Conservation (phyloP, 1,140 invertebrate genomes). For the Sitobion miscanthi region DNA sequence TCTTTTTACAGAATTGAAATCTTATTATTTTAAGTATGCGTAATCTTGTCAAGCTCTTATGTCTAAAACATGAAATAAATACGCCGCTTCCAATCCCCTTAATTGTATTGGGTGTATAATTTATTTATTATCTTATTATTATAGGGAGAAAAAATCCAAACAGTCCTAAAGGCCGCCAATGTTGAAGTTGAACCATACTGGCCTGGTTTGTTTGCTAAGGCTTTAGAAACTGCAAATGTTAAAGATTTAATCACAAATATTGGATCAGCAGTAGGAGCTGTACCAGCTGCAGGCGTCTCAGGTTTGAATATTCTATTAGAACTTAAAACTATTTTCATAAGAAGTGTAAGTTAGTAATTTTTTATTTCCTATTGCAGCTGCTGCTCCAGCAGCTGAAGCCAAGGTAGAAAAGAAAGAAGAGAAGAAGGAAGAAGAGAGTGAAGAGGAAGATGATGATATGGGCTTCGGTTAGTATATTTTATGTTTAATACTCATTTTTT, state of each 20-base stretch:
- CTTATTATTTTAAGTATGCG: too few relatives aligned
- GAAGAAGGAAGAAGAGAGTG: conserved; percentile 77
- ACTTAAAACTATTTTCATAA: too few relatives aligned
- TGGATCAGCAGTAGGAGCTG: conserved; percentile 87
- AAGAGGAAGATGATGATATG: conserved; percentile 91
- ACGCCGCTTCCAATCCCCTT: neutral
- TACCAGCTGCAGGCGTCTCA: conserved; percentile 74
- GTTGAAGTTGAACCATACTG: conserved; percentile 98
- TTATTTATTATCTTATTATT: conserved; percentile 57
- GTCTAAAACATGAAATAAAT: too few relatives aligned
- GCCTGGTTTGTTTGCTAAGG: conserved; percentile 97
- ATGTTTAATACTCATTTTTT: too few relatives aligned
- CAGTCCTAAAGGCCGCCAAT: conserved; percentile 94
- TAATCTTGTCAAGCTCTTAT: too few relatives aligned
- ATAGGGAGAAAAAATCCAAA: conserved; percentile 96
- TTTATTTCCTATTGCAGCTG: conserved; percentile 59
- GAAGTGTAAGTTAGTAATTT: neutral
- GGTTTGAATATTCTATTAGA: conserved; percentile 59
- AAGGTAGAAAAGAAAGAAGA: conserved; percentile 84
- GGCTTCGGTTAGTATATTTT: conserved; percentile 77
- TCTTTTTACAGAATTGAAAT: too few relatives aligned
- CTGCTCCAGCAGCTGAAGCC: conserved; percentile 72
- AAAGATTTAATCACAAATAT: conserved; percentile 95
- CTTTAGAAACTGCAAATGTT: conserved; percentile 92
- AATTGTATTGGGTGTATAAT: neutral